phyloP scores from a whole-genome alignment of 2,113 vertebrate species.

The Morone chrysops region DNA sequence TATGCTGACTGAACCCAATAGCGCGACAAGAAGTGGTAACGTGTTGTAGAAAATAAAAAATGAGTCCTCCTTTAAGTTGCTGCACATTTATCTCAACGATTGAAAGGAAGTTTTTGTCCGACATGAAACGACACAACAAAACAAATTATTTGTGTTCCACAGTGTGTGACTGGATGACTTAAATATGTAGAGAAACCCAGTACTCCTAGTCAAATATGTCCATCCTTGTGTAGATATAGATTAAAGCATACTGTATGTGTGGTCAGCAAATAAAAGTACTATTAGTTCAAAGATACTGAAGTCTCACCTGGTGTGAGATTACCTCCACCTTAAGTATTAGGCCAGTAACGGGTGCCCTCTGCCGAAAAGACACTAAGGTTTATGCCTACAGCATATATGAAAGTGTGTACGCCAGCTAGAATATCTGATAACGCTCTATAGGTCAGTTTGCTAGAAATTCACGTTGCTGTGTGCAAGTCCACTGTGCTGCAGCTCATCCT shows the following conservation, averaged over 20 bases:
- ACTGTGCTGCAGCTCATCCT: constrained; percentile 50
- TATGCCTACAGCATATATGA: constrained; percentile 62
- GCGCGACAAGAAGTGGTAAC: constrained; percentile 7
- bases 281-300: constrained; percentile 29
- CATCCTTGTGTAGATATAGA: constrained; percentile 24
- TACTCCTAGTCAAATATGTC: constrained; percentile 23
- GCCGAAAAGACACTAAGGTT: constrained; percentile 63
- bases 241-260: constrained; percentile 45
- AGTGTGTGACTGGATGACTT: constrained; percentile 46
- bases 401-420: constrained; percentile 52
- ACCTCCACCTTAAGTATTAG: constrained; percentile 34
- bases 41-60: not conserved
- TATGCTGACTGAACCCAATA: constrained; percentile 13
- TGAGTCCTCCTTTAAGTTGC: constrained; percentile 22
- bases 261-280: constrained; percentile 43
- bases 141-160: constrained; percentile 33
- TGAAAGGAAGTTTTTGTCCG: constrained; percentile 1
- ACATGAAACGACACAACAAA: constrained; percentile 24
- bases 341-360: constrained; percentile 30
- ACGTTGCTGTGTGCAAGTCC: constrained; percentile 46
- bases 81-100: constrained; percentile 17
- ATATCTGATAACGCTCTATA: constrained; percentile 24
- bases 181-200: not conserved
- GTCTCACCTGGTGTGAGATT: constrained; percentile 31
- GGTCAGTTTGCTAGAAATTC: constrained; percentile 35